Percentiles rank a stretch among this genome's conserved stretches.
These are phyloP conservation scores for Brachirus orientalis DNA, from an alignment of 2,113 vertebrate genomes.

Conservation along the genomic window DNA sequence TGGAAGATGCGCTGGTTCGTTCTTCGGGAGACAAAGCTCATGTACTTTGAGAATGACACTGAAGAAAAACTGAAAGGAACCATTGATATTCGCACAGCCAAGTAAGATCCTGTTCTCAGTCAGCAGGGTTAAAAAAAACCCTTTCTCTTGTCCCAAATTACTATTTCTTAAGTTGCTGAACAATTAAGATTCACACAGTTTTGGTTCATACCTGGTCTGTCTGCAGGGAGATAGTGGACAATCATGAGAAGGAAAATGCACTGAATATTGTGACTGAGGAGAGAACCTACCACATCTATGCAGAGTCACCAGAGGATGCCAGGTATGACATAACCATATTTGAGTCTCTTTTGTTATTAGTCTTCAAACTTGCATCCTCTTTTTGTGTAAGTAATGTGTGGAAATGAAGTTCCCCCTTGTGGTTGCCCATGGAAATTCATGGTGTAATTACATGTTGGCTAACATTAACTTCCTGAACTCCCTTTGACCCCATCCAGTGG, in stretches of 20 bases:
- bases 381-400: conserved; percentile 28
- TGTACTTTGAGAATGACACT: conserved; percentile 93
- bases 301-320: conserved; percentile 93
- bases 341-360: neutral
- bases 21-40: conserved; percentile 89
- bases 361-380: too few species aligned
- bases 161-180: neutral
- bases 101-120: conserved; percentile 74
- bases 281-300: conserved; percentile 91
- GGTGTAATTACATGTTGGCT: conserved; percentile 36
- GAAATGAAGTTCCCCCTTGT: conserved; percentile 62
- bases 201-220: neutral
- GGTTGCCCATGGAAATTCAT: conserved; percentile 49
- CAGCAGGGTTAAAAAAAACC: neutral
- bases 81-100: conserved; percentile 87
- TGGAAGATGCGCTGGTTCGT: conserved; percentile 97
- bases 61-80: conserved; percentile 93
- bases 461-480: conserved; percentile 55
- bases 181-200: neutral
- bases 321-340: conserved; percentile 78
- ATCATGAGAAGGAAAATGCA: conserved; percentile 94
- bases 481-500: conserved; percentile 78
- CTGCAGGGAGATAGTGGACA: conserved; percentile 91
- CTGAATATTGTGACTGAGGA: conserved; percentile 91
- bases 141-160: neutral